Base-by-base conservation (phyloP, 2,797 vertebrate species). In the Hypotaenidia okinawae region DNA sequence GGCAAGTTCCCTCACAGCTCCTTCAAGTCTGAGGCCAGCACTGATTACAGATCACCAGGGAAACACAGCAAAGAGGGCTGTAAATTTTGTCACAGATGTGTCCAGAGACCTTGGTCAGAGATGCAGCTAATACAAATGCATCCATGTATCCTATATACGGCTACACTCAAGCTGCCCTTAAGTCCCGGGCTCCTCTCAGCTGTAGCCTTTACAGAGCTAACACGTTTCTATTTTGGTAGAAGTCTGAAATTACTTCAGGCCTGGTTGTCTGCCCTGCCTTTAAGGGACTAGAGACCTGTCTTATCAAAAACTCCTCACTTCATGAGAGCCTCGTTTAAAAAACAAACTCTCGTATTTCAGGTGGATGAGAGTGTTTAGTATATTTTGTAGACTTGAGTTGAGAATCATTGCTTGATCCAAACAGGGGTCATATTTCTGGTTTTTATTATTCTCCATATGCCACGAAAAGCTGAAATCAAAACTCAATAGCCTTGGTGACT, bases 81-180 rank as follows among this genome's bases (percentile, higher is more conserved):
- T 66, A 66, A 73, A 90, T 81, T 64, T 35, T n/a, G 15, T 68
- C 73, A 59, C 27, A 83, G 39, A 21, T 2, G 0, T 57, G 19
- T 76, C 90, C 45, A 55, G 70, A 82, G 21, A 35, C 33, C 72
- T 79, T 2, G 3, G 18, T 30, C 30, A 69, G 66, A 63, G 62
- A 35, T 10, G 13, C 47, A 73, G 32, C 45, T 73, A 67, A 14
- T 14, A 58, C 41, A 79, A 61, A 35, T 59, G 55, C 2, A 1
- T 10, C 30, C 22, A 11, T 23, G 3, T 28, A 5, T n/a, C 6
- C 43, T 68, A 32, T 32, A 66, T 52, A 43, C 11, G 49, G 57
- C 47, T 86, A 9, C 2, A 1, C 35, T 64, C 9, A 3, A 1
- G 0, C 51, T 13, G 3, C 30, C 39, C 58, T 2, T 76, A 52